Evolutionary conservation across 1,140 invertebrate species (phyloP), one percentile per base, ranked within the genome.

Genomic region (Potamilus streckersoni): DNA sequence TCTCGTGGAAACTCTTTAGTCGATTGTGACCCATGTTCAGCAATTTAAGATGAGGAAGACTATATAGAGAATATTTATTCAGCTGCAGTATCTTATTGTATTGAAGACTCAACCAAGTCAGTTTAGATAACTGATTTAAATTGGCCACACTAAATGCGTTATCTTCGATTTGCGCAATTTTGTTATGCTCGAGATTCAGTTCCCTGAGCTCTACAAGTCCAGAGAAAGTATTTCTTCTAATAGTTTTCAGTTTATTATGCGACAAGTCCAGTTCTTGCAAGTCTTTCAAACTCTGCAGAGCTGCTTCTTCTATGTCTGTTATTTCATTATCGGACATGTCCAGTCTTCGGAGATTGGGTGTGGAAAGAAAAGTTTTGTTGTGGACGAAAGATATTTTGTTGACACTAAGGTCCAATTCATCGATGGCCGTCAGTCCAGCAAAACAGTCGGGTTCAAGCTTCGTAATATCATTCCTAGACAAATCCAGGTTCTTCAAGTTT

Each of bases 61-160:
- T 79, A 69, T 73, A 76, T 6, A 83, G 69, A 31, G 76, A 70
- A 17, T 79, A 70, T 0, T 71, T 49, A 58, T 66, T 70, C 4
- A 82, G 20, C 11, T 61, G 23, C 64, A 64, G 60, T 3, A 82
- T 73, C 13, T 74, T 19, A 65, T 82, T 82, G 55, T 71, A 75
- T 49, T 82, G 75, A 3, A 82, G 69, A 68, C 73, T 74, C 17
- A 82, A 55, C 81, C 81, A 82, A 17, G 79, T 82, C 49, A 82
- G 27, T 64, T 80, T 78, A 15, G 81, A 82, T 8, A 73, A 58
- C 20, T 75, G 74, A 70, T 81, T 82, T 23, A 81, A 58, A 2
- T 71, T 31, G 5, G 72, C 76, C n/a, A 82, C 79, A 20, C 67
- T 76, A 61, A 82, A 82, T 6, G 79, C 79, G 13, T 80, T 76